Evolutionary conservation across 2,113 vertebrate genomes (phyloP).

Genomic region (Nannobrachium achirus): DNA sequence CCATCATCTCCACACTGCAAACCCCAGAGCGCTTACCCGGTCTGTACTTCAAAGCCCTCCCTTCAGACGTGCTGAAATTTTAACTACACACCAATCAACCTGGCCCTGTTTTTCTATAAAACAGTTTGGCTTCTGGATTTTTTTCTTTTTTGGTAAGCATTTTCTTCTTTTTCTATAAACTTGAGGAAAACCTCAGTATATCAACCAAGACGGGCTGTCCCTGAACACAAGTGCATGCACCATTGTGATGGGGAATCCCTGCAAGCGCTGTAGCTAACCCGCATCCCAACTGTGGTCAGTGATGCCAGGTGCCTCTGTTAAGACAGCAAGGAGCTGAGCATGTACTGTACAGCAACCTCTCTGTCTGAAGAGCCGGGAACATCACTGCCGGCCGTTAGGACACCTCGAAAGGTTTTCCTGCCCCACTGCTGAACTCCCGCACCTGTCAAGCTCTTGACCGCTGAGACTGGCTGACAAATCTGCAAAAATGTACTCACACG

Average conservation of each 20-base stretch:
- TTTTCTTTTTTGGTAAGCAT: conserved; percentile 39
- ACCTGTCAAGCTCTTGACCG: conserved; percentile 61
- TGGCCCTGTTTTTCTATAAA: conserved; percentile 45
- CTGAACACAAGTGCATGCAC: conserved; percentile 49
- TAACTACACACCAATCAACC: conserved; percentile 73
- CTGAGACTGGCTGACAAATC: conserved; percentile 31
- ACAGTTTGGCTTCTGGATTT: conserved; percentile 57
- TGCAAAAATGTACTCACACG: conserved; percentile 33
- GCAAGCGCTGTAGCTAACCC: conserved; percentile 58
- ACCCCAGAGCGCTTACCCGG: conserved; percentile 69
- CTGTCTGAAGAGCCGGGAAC: not conserved
- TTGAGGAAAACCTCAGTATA: conserved; percentile 58
- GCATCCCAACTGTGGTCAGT: conserved; percentile 64
- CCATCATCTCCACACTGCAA: conserved; percentile 70
- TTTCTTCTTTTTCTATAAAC: conserved; percentile 38
- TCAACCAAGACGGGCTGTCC: conserved; percentile 67
- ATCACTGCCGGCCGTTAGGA: not conserved
- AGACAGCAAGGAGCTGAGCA: conserved; percentile 40
- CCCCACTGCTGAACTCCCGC: conserved; percentile 59
- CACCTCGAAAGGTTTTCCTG: conserved; percentile 56
- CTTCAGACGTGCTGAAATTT: conserved; percentile 70
- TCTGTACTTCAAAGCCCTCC: conserved; percentile 66
- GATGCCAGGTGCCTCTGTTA: conserved; percentile 52
- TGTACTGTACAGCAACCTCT: not conserved
- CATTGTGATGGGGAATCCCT: conserved; percentile 67